These are phyloP conservation scores for Todus mexicanus DNA, from an alignment of 2,797 vertebrate genomes.

Conservation along the genomic window DNA sequence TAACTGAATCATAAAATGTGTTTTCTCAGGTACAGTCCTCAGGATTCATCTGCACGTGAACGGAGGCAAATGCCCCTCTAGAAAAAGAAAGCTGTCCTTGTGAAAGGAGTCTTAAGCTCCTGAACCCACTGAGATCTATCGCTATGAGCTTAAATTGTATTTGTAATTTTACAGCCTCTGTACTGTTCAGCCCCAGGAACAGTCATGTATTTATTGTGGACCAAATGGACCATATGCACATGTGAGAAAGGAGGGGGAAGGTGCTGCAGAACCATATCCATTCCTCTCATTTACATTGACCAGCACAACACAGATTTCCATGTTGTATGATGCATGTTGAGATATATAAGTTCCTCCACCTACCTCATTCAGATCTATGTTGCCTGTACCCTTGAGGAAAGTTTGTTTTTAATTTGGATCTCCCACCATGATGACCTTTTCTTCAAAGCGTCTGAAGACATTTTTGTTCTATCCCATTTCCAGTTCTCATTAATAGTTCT, in stretches of 20 bases:
- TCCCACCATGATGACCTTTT: conserved; percentile 1
- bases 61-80: neutral
- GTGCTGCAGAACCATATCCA: neutral
- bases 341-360: neutral
- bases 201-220: neutral
- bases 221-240: neutral
- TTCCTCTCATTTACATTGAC: neutral
- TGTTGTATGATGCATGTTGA: neutral
- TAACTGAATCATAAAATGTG: neutral
- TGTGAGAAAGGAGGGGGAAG: neutral
- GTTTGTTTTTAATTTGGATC: conserved; percentile 27
- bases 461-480: conserved; percentile 1
- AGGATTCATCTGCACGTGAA: neutral
- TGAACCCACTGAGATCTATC: neutral
- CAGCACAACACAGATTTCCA: neutral
- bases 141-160: neutral
- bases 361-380: neutral
- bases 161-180: neutral
- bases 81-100: neutral
- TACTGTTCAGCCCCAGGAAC: neutral
- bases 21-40: neutral
- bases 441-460: neutral
- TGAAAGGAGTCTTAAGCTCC: neutral
- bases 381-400: neutral
- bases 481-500: conserved; percentile 27